Evolutionary conservation across 2,888 invertebrate genomes (phyloP).

Genomic region (Hyposoter dolosus): DNA sequence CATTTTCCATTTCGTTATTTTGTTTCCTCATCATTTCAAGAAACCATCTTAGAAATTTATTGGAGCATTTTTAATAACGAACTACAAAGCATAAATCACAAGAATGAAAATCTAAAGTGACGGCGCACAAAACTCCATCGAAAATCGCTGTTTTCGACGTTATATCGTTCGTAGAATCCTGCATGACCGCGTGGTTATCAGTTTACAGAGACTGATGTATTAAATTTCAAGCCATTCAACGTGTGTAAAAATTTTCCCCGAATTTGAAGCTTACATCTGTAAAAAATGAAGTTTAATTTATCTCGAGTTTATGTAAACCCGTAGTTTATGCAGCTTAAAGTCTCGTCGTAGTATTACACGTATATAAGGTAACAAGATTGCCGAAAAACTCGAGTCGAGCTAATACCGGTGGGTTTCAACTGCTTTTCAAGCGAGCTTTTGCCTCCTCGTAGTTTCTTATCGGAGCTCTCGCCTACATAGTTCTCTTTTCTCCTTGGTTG

Average conservation of each 20-base stretch:
- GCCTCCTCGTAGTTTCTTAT: slow-evolving; percentile 63
- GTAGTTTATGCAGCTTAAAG: not conserved
- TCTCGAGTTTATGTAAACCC: not conserved
- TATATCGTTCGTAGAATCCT: not conserved
- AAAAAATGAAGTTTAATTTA: slow-evolving; percentile 1
- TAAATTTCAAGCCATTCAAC: not conserved
- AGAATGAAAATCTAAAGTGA: not conserved
- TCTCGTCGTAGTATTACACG: not conserved
- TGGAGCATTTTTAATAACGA: not conserved
- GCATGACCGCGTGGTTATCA: not conserved
- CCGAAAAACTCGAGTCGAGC: slow-evolving; percentile 51
- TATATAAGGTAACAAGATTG: not conserved
- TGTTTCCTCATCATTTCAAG: not conserved
- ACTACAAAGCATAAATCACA: not conserved
- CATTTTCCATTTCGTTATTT: not conserved
- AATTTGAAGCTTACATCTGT: no score
- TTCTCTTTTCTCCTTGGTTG: slow-evolving; percentile 46
- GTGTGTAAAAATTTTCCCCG: not conserved
- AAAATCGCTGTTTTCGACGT: not conserved
- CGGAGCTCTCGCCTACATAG: slow-evolving; percentile 49
- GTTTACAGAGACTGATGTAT: not conserved
- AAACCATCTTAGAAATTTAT: not conserved
- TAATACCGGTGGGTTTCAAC: slow-evolving; percentile 42
- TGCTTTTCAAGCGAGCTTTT: slow-evolving; percentile 60
- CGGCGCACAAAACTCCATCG: not conserved